Evolutionary conservation across 1,140 invertebrate genomes (phyloP).

Genomic region (Melipona quadrifasciata): DNA sequence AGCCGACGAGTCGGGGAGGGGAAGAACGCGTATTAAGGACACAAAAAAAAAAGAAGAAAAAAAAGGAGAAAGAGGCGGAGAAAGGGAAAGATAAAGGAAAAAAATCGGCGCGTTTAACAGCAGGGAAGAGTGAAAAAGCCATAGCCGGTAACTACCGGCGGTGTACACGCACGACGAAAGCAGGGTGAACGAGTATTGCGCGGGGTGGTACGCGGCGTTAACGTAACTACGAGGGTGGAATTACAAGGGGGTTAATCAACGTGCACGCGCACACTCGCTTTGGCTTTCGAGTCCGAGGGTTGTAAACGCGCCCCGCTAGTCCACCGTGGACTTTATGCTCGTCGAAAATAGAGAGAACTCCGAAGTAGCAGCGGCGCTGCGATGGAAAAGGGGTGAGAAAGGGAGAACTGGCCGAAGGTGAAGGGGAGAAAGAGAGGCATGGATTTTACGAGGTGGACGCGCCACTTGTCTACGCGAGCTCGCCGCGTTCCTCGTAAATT

Average conservation of each 20-base stretch:
- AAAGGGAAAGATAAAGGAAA: neutral
- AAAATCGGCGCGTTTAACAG: slow-evolving; percentile 40
- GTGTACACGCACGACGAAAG: neutral
- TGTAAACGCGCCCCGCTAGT: slow-evolving; percentile 51
- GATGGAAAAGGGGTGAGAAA: too few relatives aligned
- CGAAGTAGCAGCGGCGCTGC: neutral
- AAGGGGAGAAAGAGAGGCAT: slow-evolving; percentile 21
- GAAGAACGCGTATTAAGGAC: slow-evolving; percentile 41
- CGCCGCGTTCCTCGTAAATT: slow-evolving; percentile 63
- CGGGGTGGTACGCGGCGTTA: slow-evolving; percentile 42
- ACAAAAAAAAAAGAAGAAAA: neutral
- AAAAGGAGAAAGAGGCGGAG: neutral
- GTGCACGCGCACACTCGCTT: slow-evolving; percentile 39
- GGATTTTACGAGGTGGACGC: slow-evolving; percentile 65
- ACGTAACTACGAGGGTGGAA: slow-evolving; percentile 69
- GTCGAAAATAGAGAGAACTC: slow-evolving; percentile 47
- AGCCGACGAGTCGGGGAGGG: neutral
- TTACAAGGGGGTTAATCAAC: slow-evolving; percentile 73
- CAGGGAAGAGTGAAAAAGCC: slow-evolving; percentile 2
- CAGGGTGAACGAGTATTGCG: slow-evolving; percentile 29
- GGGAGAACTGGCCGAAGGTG: neutral
- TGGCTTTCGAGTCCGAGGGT: slow-evolving; percentile 49
- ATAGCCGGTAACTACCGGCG: slow-evolving; percentile 9
- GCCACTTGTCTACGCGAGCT: slow-evolving; percentile 64
- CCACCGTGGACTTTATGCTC: slow-evolving; percentile 52